phyloP scores from a whole-genome alignment of 2,888 invertebrate species.

The Xanthostigma xanthostigma region DNA sequence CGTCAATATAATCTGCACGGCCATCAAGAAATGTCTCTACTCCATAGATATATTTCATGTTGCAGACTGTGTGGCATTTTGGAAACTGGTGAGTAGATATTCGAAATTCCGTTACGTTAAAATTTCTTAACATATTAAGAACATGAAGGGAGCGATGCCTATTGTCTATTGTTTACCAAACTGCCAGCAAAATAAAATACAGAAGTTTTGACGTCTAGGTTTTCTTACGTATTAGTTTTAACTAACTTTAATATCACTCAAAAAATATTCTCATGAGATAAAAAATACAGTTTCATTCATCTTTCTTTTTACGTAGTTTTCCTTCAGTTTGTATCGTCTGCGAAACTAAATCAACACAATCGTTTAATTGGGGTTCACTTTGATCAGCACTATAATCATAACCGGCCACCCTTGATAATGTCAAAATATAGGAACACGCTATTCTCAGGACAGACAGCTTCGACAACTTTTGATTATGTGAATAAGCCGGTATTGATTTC shows the following conservation, averaged over 20 bases:
- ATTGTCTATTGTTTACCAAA: too few relatives aligned
- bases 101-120: too few relatives aligned
- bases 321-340: slow-evolving; percentile 86
- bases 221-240: too few relatives aligned
- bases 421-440: slow-evolving; percentile 85
- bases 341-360: slow-evolving; percentile 78
- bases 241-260: neutral
- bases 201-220: too few relatives aligned
- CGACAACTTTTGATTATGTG: slow-evolving; percentile 84
- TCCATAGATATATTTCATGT: too few relatives aligned
- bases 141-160: too few relatives aligned
- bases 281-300: slow-evolving; percentile 34
- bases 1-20: too few relatives aligned
- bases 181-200: too few relatives aligned
- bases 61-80: too few relatives aligned
- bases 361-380: slow-evolving; percentile 45
- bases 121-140: too few relatives aligned
- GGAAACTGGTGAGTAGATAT: too few relatives aligned
- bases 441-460: slow-evolving; percentile 85
- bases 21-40: too few relatives aligned
- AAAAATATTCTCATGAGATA: neutral
- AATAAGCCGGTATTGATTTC: slow-evolving; percentile 74
- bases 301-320: slow-evolving; percentile 72
- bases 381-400: slow-evolving; percentile 47
- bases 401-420: slow-evolving; percentile 63